Conservation (phyloP, 2,113 vertebrate species). For the Oriolus oriolus region DNA sequence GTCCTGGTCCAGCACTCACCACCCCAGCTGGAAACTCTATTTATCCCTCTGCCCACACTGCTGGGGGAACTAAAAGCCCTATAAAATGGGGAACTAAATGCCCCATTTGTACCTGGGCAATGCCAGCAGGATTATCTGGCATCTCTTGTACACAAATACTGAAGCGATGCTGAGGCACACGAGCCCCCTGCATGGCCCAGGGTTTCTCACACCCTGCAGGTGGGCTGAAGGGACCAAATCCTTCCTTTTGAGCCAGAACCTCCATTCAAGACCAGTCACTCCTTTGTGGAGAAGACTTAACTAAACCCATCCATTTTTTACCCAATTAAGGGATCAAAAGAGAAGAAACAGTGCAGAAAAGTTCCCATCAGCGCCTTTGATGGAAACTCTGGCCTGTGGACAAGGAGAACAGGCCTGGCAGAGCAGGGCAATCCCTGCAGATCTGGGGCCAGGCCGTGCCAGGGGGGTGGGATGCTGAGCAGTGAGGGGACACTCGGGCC, state of each 20-base stretch:
- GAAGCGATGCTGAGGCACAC: not conserved
- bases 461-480: not conserved
- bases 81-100: not conserved
- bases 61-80: not conserved
- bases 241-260: not conserved
- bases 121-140: not conserved
- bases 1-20: not conserved
- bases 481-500: fast-evolving
- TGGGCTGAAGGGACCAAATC: not conserved
- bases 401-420: not conserved
- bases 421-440: not conserved
- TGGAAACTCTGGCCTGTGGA: not conserved
- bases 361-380: fast-evolving
- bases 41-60: not conserved
- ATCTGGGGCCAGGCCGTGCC: fast-evolving
- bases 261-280: fast-evolving
- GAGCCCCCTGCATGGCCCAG: not conserved
- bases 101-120: not conserved
- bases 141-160: not conserved
- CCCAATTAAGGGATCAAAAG: not conserved
- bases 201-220: fast-evolving
- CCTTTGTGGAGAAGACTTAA: not conserved
- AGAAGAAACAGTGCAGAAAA: not conserved
- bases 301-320: not conserved
- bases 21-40: not conserved